A percentile compares a stretch with the other conserved stretches of the same genome.
phyloP scores from a whole-genome alignment of 1,140 invertebrate species.

The Hormaphis cornu region DNA sequence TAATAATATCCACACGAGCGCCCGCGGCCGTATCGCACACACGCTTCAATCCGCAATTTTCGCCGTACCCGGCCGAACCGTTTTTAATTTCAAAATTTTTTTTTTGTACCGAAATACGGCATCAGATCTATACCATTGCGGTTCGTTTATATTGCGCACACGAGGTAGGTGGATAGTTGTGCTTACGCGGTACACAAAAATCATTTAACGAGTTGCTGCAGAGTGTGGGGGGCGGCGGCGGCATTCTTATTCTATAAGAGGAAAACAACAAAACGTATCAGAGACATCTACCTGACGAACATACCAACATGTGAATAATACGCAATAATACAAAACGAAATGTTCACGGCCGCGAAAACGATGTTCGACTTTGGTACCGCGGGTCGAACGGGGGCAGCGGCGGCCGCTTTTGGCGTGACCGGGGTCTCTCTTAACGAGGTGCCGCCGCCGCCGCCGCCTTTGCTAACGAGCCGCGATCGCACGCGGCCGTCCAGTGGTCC shows the following conservation, averaged over 20 bases:
- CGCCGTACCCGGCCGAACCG: neutral
- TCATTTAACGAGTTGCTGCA: too few relatives aligned
- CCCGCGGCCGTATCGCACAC: neutral
- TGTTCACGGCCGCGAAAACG: neutral
- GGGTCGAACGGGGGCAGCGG: neutral
- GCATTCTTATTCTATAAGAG: too few relatives aligned
- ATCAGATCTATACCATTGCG: too few relatives aligned
- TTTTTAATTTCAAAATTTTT: neutral
- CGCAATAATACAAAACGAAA: too few relatives aligned
- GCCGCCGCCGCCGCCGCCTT: conserved; percentile 8
- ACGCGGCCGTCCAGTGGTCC: conserved; percentile 7
- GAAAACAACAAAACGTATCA: too few relatives aligned
- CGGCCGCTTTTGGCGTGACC: neutral
- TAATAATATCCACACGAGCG: neutral
- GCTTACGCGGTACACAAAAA: too few relatives aligned
- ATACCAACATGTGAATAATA: too few relatives aligned
- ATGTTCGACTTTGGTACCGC: neutral
- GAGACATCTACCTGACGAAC: too few relatives aligned
- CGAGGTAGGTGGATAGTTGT: too few relatives aligned
- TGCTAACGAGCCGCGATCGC: conserved; percentile 1
- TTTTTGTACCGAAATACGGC: neutral
- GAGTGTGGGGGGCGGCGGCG: too few relatives aligned
- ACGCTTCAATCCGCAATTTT: neutral
- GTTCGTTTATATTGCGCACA: too few relatives aligned
- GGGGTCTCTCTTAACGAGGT: conserved; percentile 25